Evolutionary conservation across 2,888 invertebrate species (phyloP), one percentile per base, ranked within the genome.

Genomic region (Plebejus melissa): DNA sequence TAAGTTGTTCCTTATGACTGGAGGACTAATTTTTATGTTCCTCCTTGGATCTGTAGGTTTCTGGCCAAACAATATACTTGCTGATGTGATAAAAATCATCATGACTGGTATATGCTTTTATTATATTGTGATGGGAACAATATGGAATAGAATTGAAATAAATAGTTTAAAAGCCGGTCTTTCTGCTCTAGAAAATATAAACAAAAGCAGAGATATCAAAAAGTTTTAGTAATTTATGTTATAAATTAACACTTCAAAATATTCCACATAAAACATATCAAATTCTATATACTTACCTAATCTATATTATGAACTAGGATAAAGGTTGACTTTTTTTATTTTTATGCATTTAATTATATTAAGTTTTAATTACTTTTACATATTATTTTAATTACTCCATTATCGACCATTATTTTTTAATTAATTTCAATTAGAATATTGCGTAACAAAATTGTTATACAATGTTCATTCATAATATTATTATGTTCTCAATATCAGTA

Each of bases 91-190:
- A 0, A 95, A 96, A 84, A 90, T 96, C 72, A 80, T 96, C 7
- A 85, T 96, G 74, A 96, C 95, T 36, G 95, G 94, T 13, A 82
- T 96, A 36, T 93, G 96, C 80, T 94, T 96, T 75, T 97, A 97
- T 83, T 95, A 94, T 78, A 79, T 97, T 28, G 94, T 97, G 79
- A 97, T 97, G 97, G 97, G 96, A 54, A 94, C 96, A 0, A 84
- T 98, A 79, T 98, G 98, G 97, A 96, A 97, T 85, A 94, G 94
- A 80, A 96, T 97, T 79, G 98, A 98, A 87, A 94, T 94, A 80
- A 97, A 98, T 87, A 96, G 96, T 69, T 92, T 97, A 22, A 94
- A 96, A 81, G 96, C 97, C n/a, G 96, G 96, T 7, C 94, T 96
- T 82, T 93, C 94, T 76, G 95, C 95, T 1, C 95, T 98, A 94